A percentile compares a stretch with the other conserved stretches of the same genome.
These are phyloP conservation scores for Polyommatus icarus DNA, from an alignment of 2,888 invertebrate species.

Conservation along the genomic window DNA sequence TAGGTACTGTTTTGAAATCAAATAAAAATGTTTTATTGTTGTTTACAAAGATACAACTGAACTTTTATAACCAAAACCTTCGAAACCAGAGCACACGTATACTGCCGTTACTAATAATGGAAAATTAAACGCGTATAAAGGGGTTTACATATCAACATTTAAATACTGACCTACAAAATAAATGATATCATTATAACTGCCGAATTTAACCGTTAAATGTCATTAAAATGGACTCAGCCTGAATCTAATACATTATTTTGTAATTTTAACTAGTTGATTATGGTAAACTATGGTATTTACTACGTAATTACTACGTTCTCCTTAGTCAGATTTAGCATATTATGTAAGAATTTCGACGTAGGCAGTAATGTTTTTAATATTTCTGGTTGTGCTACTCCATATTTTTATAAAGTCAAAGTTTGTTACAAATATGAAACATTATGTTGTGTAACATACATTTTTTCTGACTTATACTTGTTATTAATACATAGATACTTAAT, in stretches of 20 bases:
- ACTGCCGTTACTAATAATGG: constrained; percentile 15
- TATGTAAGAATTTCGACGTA: not conserved
- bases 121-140: constrained; percentile 28
- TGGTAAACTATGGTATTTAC: not conserved
- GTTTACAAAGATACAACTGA: constrained; percentile 7
- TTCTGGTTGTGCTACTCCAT: not conserved
- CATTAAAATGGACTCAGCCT: no score
- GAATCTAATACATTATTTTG: not conserved
- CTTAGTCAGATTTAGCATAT: not conserved
- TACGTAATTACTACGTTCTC: not conserved
- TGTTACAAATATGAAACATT: not conserved
- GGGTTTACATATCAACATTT: not conserved
- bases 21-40: no score
- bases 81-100: not conserved
- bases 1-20: not conserved
- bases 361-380: not conserved
- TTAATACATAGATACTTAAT: no score
- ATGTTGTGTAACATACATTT: not conserved
- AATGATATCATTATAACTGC: not conserved
- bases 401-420: not conserved
- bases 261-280: not conserved
- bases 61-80: constrained; percentile 1
- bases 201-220: constrained; percentile 2
- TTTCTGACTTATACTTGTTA: not conserved
- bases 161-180: constrained; percentile 21